A percentile compares a stretch with the other conserved stretches of the same genome.
These are phyloP conservation scores for Cyprinodon tularosa DNA, from an alignment of 2,113 vertebrate genomes.

Conservation along the genomic window DNA sequence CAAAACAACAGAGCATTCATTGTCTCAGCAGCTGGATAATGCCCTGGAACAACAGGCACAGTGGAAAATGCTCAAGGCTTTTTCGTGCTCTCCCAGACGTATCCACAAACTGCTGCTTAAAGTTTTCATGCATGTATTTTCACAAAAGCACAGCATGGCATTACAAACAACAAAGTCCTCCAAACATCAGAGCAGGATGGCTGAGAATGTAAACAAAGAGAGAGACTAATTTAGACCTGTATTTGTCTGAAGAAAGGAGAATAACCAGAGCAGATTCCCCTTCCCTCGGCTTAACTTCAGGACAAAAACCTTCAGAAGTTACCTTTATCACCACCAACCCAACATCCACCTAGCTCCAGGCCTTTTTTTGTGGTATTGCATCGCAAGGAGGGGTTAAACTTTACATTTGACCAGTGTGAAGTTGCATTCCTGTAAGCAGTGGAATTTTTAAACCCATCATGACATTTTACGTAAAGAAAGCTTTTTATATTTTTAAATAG, in stretches of 20 bases:
- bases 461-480: neutral
- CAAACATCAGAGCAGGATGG: constrained; percentile 46
- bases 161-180: constrained; percentile 55
- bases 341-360: neutral
- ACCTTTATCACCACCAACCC: constrained; percentile 6
- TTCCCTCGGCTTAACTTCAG: constrained; percentile 32
- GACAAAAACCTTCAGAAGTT: constrained; percentile 22
- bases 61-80: constrained; percentile 50
- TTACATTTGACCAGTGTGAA: constrained; percentile 13
- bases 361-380: neutral
- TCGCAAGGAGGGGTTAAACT: constrained; percentile 22
- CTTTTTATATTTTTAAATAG: too few species aligned
- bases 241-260: constrained; percentile 45
- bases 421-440: constrained; percentile 16
- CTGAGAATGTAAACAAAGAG: constrained; percentile 66
- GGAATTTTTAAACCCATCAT: neutral
- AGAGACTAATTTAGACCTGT: constrained; percentile 57
- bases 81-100: constrained; percentile 15
- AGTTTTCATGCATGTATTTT: constrained; percentile 38
- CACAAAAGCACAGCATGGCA: constrained; percentile 41
- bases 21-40: constrained; percentile 42
- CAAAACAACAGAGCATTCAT: constrained; percentile 61
- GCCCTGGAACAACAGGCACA: constrained; percentile 43
- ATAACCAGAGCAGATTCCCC: constrained; percentile 68
- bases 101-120: constrained; percentile 23